Conservation (phyloP, 2,113 vertebrate species). For the Equus quagga region DNA sequence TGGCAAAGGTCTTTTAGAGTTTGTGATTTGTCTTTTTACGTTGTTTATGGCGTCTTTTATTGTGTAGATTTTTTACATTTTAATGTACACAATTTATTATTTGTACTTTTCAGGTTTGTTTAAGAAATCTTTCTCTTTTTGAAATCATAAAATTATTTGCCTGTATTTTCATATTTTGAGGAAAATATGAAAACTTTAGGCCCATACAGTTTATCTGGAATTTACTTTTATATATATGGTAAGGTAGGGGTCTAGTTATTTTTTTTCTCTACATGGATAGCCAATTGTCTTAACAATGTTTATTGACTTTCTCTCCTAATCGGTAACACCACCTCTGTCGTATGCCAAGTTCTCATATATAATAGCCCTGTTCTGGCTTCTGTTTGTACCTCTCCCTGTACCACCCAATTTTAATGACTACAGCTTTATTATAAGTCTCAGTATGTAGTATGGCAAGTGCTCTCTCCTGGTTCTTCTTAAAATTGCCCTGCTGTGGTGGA, state of each 20-base stretch:
- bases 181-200: not conserved
- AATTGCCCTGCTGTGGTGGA: not conserved
- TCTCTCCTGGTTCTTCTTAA: not conserved
- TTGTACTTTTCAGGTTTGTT: not conserved
- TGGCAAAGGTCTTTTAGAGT: not conserved
- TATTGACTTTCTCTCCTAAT: not conserved
- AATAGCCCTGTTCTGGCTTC: not conserved
- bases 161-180: not conserved
- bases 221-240: not conserved
- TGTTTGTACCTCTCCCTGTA: not conserved
- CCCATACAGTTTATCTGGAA: not conserved
- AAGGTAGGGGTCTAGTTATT: not conserved
- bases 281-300: not conserved
- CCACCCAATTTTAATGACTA: not conserved
- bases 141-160: not conserved
- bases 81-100: not conserved
- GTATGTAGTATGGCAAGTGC: not conserved
- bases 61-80: not conserved
- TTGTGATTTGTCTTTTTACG: not conserved
- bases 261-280: not conserved
- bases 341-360: not conserved
- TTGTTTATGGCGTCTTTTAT: not conserved
- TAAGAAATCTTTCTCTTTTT: not conserved
- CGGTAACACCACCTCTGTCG: not conserved
- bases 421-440: not conserved